Base-by-base conservation (phyloP, 1,140 invertebrate genomes). In the Drosophila paulistorum region DNA sequence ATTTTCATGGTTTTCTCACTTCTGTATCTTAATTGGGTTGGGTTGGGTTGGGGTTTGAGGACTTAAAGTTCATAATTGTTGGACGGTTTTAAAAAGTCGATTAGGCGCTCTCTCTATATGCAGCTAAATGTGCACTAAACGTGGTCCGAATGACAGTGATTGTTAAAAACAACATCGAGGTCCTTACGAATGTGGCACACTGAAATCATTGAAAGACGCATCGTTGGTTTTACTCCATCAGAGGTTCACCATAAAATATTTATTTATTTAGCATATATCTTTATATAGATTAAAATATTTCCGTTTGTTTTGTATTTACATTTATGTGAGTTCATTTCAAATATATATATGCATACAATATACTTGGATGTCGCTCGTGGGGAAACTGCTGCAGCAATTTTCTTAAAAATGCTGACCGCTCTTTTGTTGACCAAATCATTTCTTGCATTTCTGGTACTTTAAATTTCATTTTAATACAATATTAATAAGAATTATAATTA, bases 251-350 rank as follows among this genome's bases (percentile, higher is more conserved):
- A 57, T 64, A 42, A 55, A 55, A n/a, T 77, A 58, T 85, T 85
- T 85, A 85, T 81, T 86, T 51, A 63, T 30, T 30, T 65, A 20
- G 71, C 63, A 66, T 77, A 74, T 65, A 77, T 65, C 17, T 61
- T 60, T 81, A 78, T 71, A 78, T 86, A 58, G 82, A 71, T 65
- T 87, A 69, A 87, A 86, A 86, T 81, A 83, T 87, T 70, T 74
- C 78, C 51, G 78, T 63, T 64, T 80, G 57, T 70, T 75, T 82
- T 86, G 30, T 30, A 86, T 86, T 87, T 86, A 86, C 83, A 86
- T 86, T 86, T 54, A 86, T 82, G 63, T 68, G 63, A 61, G 69
- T 82, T 78, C 76, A 66, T 85, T 41, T 69, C 70, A 70, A 68
- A 48, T 65, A 66, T 79, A 67, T 71, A 60, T 73, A 33, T 68